Evolutionary conservation across 2,888 invertebrate genomes (phyloP), one percentile per base, ranked within the genome.

Genomic region (Lasioglossum oenotherae): DNA sequence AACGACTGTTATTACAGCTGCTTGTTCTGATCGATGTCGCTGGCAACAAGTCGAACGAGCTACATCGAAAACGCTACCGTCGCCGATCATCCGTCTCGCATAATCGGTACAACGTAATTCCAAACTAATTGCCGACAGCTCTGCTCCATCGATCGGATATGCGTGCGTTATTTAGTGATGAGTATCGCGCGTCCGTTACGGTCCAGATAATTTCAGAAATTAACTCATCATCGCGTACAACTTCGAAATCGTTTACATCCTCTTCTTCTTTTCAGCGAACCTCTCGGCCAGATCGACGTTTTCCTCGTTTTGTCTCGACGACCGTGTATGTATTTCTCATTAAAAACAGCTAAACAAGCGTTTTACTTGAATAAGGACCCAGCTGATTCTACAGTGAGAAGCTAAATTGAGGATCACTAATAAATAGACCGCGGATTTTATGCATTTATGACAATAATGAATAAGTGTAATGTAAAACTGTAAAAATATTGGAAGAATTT

Each of bases 1-100:
- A 85, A 81, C 81, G 81, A 77, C 85, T 46, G 85, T 82, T 86
- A 85, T 86, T 85, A 82, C 74, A 64, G 19, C 71, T 35, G 53
- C 64, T 44, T 74, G 80, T 80, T 74, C 27, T 77, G 82, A 79
- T 80, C 71, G 84, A 85, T 84, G 80, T 78, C 80, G 78, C 12
- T 64, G 64, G 80, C 74, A 71, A 78, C 73, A 41, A 74, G 74
- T 46, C 27, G 46, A 38, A 64, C 69, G 27, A 49, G 72, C n/a
- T 72, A 27, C 49, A 78, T 77, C 73, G 84, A 80, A 77, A 85
- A 84, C 80, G 46, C 35, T 79, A 53, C 57, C 72, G 38, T 79
- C 57, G 69, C 76, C 27, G 79, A 53, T 75, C 82, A 76, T 71
- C 74, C 77, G 74, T 82, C 75, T 67, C 83, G 64, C 57, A 64